Percentiles rank a stretch among this genome's conserved stretches.
Evolutionary conservation across 2,888 invertebrate species (phyloP).

Genomic region (Lasioglossum oenotherae): DNA sequence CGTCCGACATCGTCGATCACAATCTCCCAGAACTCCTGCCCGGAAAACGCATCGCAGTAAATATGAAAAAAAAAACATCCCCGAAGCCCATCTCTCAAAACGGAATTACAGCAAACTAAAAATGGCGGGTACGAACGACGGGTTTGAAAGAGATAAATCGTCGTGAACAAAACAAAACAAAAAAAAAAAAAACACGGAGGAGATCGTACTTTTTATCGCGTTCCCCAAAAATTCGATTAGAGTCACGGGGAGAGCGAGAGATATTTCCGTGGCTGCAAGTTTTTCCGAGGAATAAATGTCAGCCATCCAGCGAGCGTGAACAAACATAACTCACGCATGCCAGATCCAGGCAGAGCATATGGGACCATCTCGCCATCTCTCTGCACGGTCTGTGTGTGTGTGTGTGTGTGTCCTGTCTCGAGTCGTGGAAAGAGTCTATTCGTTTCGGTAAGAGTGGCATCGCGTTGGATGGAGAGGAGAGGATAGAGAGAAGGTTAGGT

Average conservation of each 20-base stretch:
- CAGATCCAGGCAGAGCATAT: neutral
- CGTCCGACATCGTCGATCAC: neutral
- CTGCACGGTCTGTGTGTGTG: neutral
- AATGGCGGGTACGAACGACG: neutral
- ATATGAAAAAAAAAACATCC: neutral
- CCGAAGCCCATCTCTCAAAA: neutral
- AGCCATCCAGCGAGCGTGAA: conserved; percentile 13
- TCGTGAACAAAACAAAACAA: neutral
- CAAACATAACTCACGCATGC: conserved; percentile 25
- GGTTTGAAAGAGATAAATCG: neutral
- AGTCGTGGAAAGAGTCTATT: conserved; percentile 3
- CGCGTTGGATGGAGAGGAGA: neutral
- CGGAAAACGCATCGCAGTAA: too few species aligned
- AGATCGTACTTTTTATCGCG: neutral
- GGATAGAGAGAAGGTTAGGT: neutral
- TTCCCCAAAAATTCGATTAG: conserved; percentile 2
- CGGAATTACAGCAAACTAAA: neutral
- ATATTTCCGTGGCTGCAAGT: neutral
- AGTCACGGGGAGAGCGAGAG: neutral
- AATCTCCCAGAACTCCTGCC: too few species aligned
- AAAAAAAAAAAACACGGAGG: neutral
- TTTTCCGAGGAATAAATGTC: conserved; percentile 12
- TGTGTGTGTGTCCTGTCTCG: neutral
- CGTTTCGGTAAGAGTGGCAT: neutral
- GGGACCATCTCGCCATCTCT: neutral